Evolutionary conservation across 2,113 vertebrate species (phyloP).

Genomic region (Pardalotus punctatus): DNA sequence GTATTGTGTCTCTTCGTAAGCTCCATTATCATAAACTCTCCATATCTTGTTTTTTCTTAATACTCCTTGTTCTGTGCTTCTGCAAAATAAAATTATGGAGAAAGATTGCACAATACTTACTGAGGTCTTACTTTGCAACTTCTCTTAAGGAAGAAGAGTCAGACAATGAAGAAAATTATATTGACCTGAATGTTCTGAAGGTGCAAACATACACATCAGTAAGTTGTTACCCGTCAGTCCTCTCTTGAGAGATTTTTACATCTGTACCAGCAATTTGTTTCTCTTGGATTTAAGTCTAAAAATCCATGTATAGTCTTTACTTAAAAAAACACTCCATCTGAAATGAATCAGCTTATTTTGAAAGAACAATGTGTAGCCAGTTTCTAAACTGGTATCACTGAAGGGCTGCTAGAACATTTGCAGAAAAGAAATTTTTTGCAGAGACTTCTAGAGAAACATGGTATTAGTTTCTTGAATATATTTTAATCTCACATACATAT

Average conservation of each 20-base stretch:
- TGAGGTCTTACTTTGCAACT: conserved; percentile 37
- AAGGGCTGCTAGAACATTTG: not conserved
- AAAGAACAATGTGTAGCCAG: not conserved
- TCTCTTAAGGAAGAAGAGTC: conserved; percentile 87
- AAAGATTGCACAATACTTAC: not conserved
- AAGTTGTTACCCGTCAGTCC: conserved; percentile 28
- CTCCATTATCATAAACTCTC: not conserved
- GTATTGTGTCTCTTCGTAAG: not conserved
- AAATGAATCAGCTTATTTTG: not conserved
- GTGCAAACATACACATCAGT: conserved; percentile 79
- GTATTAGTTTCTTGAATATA: not conserved
- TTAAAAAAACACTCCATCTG: not conserved
- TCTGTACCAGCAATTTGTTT: not conserved
- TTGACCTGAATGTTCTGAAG: conserved; percentile 90
- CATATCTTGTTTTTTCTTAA: not conserved
- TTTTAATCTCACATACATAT: not conserved
- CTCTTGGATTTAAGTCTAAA: not conserved
- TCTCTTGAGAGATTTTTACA: not conserved
- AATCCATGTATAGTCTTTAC: not conserved
- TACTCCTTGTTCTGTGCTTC: not conserved
- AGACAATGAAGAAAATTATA: conserved; percentile 85
- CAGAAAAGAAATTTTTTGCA: not conserved
- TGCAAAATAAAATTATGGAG: not conserved
- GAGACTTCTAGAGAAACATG: not conserved
- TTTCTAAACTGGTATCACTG: not conserved